Percentiles rank a stretch among this genome's conserved stretches.
Evolutionary conservation across 2,888 invertebrate genomes (phyloP).

Genomic region (Atherix ibis): DNA sequence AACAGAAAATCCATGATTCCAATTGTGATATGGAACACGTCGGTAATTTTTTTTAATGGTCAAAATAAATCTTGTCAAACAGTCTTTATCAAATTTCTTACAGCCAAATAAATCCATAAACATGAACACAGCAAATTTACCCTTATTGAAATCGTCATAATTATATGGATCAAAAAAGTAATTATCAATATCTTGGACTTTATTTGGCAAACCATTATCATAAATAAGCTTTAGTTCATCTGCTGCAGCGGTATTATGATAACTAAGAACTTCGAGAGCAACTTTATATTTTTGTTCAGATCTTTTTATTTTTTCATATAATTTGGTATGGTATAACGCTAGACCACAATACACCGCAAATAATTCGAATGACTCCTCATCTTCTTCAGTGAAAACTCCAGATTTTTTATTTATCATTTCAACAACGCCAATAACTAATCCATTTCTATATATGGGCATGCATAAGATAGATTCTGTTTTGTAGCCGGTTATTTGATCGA

Average conservation of each 20-base stretch:
- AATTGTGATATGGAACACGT: conserved; percentile 73
- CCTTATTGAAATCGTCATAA: conserved; percentile 55
- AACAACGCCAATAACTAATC: conserved; percentile 66
- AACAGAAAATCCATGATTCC: conserved; percentile 76
- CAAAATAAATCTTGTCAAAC: conserved; percentile 54
- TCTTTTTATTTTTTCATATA: conserved; percentile 65
- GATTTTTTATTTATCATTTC: conserved; percentile 66
- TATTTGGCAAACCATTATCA: conserved; percentile 17
- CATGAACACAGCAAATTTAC: conserved; percentile 57
- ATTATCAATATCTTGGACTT: conserved; percentile 31
- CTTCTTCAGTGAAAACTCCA: conserved; percentile 45
- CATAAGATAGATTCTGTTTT: conserved; percentile 62
- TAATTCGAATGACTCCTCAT: conserved; percentile 67
- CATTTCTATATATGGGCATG: conserved; percentile 73
- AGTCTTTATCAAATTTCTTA: conserved; percentile 47
- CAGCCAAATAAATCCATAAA: conserved; percentile 56
- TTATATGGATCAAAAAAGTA: conserved; percentile 59
- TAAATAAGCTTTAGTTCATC: conserved; percentile 41
- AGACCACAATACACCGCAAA: conserved; percentile 76
- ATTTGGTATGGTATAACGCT: conserved; percentile 68
- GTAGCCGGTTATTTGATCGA: conserved; percentile 51
- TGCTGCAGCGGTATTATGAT: conserved; percentile 64
- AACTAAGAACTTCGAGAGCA: conserved; percentile 67
- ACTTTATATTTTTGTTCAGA: conserved; percentile 73
- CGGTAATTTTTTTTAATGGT: conserved; percentile 77